Evolutionary conservation across 1,140 invertebrate genomes (phyloP).

Genomic region (Drosophila carrolli): DNA sequence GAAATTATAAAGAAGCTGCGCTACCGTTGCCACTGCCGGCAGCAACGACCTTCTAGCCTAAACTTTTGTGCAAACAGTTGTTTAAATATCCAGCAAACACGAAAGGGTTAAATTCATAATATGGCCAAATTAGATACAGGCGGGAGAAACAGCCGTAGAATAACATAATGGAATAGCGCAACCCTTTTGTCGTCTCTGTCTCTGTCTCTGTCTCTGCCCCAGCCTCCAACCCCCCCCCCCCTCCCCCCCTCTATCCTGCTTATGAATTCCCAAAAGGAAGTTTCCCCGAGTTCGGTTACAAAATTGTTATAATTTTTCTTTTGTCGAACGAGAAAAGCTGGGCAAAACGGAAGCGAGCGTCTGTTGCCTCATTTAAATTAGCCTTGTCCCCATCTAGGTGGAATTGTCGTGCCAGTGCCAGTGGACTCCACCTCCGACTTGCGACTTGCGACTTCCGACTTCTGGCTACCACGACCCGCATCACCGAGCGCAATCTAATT

Average conservation of each 20-base stretch:
- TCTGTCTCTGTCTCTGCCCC: background rate
- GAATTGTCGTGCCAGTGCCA: constrained; percentile 21
- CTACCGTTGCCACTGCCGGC: constrained; percentile 24
- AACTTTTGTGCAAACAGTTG: constrained; percentile 83
- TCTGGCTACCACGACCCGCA: background rate
- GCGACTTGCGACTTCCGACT: background rate
- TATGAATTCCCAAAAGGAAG: constrained; percentile 79
- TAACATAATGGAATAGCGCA: constrained; percentile 71
- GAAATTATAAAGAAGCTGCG: constrained; percentile 69
- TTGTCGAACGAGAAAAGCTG: constrained; percentile 41
- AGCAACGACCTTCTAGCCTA: constrained; percentile 68
- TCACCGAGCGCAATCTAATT: constrained; percentile 26
- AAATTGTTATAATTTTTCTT: constrained; percentile 78
- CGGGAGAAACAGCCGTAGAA: constrained; percentile 57
- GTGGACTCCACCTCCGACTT: background rate
- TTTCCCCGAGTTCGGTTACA: constrained; percentile 68
- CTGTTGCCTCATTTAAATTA: constrained; percentile 49
- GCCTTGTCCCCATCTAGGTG: constrained; percentile 36
- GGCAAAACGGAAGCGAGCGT: background rate
- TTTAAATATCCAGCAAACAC: constrained; percentile 82
- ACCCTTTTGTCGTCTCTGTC: constrained; percentile 23
- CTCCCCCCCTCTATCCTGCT: constrained; percentile 24
- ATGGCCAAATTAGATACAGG: constrained; percentile 79
- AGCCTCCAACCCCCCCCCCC: background rate
- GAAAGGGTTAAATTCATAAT: constrained; percentile 83